A percentile compares a stretch with the other conserved stretches of the same genome.
phyloP scores from a whole-genome alignment of 92 coral and sea anemone species.

The Diadumene lineata region DNA sequence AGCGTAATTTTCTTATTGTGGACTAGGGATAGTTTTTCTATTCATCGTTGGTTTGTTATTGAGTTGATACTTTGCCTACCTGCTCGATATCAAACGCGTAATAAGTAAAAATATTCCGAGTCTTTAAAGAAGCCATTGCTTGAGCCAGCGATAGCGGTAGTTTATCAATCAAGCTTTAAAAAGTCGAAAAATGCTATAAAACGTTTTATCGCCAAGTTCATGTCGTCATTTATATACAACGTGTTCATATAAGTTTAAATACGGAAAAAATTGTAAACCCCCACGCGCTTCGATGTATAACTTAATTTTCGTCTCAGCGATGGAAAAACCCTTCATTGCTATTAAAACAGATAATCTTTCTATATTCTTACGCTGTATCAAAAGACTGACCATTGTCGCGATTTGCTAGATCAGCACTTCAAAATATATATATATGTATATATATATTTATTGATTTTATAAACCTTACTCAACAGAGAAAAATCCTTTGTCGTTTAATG shows the following conservation, averaged over 20 bases:
- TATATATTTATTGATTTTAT: too few species aligned
- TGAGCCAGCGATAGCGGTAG: not conserved
- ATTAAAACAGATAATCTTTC: not conserved
- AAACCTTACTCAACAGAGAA: not conserved
- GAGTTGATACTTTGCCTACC: constrained; percentile 5
- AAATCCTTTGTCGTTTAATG: not conserved
- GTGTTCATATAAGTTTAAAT: not conserved
- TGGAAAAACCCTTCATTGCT: not conserved
- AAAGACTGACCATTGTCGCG: too few species aligned
- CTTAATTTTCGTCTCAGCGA: not conserved
- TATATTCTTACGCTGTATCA: too few species aligned
- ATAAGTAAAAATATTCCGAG: constrained; percentile 27
- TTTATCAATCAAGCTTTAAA: not conserved
- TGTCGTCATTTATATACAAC: not conserved
- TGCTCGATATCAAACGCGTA: constrained; percentile 18
- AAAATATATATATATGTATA: too few species aligned
- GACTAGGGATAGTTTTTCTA: not conserved
- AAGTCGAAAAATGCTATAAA: not conserved
- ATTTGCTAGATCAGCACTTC: too few species aligned
- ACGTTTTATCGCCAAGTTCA: not conserved
- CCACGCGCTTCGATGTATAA: not conserved
- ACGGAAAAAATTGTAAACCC: not conserved
- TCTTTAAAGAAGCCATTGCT: not conserved
- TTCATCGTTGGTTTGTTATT: constrained; percentile 24
- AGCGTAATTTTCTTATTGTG: not conserved